Conservation (phyloP, 53 echinoderm and acorn worm genomes). For the Pentamera pediparva region DNA sequence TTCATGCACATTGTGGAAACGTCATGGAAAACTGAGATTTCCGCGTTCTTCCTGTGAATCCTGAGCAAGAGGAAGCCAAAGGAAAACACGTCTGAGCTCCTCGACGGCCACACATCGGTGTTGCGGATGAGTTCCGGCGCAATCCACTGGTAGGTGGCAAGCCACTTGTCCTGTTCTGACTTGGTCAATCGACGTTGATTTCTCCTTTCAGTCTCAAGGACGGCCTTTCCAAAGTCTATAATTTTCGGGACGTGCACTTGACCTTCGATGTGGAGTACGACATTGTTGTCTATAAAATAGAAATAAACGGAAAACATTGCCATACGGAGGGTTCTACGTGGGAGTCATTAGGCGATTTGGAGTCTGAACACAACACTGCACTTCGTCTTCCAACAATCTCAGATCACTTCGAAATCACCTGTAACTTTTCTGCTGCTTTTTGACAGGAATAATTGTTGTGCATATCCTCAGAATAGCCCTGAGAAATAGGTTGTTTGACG, state of each 20-base stretch:
- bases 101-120: neutral
- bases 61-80: neutral
- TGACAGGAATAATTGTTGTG: too few species aligned
- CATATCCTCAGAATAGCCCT: too few species aligned
- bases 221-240: slow-evolving; percentile 13
- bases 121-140: neutral
- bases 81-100: neutral
- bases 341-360: too few species aligned
- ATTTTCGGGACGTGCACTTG: neutral
- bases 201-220: neutral
- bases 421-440: too few species aligned
- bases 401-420: too few species aligned
- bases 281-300: neutral
- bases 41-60: neutral
- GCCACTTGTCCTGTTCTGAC: slow-evolving; percentile 4
- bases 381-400: too few species aligned
- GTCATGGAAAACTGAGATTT: neutral
- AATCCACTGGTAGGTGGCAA: neutral
- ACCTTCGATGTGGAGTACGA: neutral
- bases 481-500: too few species aligned
- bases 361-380: too few species aligned
- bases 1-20: neutral
- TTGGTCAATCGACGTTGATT: neutral
- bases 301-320: too few species aligned
- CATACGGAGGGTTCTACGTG: too few species aligned